Base-by-base conservation (phyloP, 2,888 invertebrate species). In the Acrobasis repandana region DNA sequence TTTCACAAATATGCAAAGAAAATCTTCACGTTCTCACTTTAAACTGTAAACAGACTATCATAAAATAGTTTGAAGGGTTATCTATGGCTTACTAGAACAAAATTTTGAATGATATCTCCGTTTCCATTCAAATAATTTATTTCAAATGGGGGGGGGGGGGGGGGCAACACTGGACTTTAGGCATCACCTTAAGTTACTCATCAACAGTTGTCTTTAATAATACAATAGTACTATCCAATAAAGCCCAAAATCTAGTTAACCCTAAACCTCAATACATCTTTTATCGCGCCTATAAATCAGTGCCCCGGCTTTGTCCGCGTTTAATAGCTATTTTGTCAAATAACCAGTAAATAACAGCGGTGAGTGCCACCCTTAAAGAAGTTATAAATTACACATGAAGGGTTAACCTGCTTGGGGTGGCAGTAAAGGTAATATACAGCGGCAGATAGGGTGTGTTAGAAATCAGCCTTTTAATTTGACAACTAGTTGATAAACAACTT, bases 281-380 rank as follows among this genome's bases (percentile, higher is more conserved):
- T 66, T 77, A 75, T 74, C 76, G 60, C 62, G n/a, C 18, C 49
- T 59, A 73, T 77, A 77, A 74, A 82, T 82, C 72, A 76, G 73
- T 67, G 68, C 70, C 72, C 72, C 62, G 60, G 59, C 33, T 43
- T 47, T 57, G 56, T 57, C 56, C 56, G 54, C 64, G 63, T 51
- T 79, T 79, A 84, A 87, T 83, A 82, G 84, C 77, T 77, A 71
- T 83, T 85, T 85, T 82, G 85, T 84, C 77, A 85, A 85, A 88
- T 86, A 86, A 85, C 80, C 77, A 77, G 67, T 90, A 88, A 87
- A 90, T 89, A 77, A 82, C 46, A n/a, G 10, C 33, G 38, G 56
- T 57, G 20, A 73, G 70, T 77, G 74, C 80, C 76, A 79, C 82
- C 83, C 71, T 71, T 72, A 77, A 77, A 79, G 73, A 69, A 77